Evolutionary conservation across 1,140 invertebrate species (phyloP).

Genomic region (Magallana ariakensis): DNA sequence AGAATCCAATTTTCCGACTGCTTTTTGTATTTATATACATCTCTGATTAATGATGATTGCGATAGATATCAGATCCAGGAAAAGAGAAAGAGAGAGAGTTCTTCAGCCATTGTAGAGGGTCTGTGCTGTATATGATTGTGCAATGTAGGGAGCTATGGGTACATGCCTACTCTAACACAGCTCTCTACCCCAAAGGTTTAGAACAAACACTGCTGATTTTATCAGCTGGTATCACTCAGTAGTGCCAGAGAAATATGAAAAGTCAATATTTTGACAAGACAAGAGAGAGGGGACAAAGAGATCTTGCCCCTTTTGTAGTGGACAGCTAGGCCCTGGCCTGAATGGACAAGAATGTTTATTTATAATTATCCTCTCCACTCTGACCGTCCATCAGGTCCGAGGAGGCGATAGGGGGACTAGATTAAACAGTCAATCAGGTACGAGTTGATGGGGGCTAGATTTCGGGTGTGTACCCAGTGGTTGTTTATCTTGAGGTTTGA

Average conservation of each 20-base stretch:
- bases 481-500: neutral
- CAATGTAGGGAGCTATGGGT: too few species aligned
- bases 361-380: slow-evolving; percentile 13
- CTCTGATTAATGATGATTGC: slow-evolving; percentile 23
- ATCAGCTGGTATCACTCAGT: slow-evolving; percentile 6
- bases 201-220: neutral
- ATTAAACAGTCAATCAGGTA: too few species aligned
- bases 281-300: neutral
- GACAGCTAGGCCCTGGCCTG: neutral
- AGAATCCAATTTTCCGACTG: slow-evolving; percentile 11
- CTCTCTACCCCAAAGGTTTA: neutral
- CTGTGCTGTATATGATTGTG: too few species aligned
- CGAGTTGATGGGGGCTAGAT: neutral
- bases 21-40: slow-evolving; percentile 37
- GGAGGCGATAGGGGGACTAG: neutral
- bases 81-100: neutral
- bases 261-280: slow-evolving; percentile 33
- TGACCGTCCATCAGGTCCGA: neutral
- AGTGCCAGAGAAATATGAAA: slow-evolving; percentile 25
- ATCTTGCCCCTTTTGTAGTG: slow-evolving; percentile 16
- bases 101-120: too few species aligned
- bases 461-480: neutral
- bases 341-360: slow-evolving; percentile 28
- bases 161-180: too few species aligned
- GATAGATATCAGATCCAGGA: slow-evolving; percentile 13